Evolutionary conservation across 1,140 invertebrate species (phyloP).

Genomic region (Monomorium pharaonis): DNA sequence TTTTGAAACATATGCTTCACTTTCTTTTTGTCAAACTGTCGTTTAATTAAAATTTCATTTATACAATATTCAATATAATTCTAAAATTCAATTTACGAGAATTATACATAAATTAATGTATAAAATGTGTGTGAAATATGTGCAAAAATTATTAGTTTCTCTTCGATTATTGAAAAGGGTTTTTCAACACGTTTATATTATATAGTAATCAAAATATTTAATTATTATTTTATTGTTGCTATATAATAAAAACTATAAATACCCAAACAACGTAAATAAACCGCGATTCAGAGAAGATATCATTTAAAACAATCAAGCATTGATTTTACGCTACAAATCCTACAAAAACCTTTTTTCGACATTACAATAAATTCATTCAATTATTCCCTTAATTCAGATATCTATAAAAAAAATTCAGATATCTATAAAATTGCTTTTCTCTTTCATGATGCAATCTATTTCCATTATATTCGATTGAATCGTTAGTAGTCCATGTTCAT

Average conservation of each 20-base stretch:
- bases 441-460: neutral
- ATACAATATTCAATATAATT: neutral
- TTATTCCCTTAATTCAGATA: too few relatives aligned
- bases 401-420: slow-evolving; percentile 11
- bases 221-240: neutral
- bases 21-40: slow-evolving; percentile 31
- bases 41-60: slow-evolving; percentile 11
- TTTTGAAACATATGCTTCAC: neutral
- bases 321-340: slow-evolving; percentile 17
- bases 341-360: slow-evolving; percentile 1
- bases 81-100: slow-evolving; percentile 17
- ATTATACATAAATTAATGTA: slow-evolving; percentile 21
- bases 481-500: neutral
- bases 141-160: slow-evolving; percentile 1
- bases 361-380: slow-evolving; percentile 2
- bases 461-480: slow-evolving; percentile 1
- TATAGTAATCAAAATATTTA: neutral
- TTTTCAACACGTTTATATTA: neutral
- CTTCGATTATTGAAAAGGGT: neutral
- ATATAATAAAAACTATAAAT: neutral
- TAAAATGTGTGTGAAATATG: neutral
- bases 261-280: neutral
- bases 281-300: neutral
- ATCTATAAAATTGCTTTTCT: slow-evolving; percentile 19
- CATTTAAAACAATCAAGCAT: neutral